phyloP scores from a whole-genome alignment of 2,113 vertebrate genomes.

The rabbit (Oryctolagus cuniculus) region DNA sequence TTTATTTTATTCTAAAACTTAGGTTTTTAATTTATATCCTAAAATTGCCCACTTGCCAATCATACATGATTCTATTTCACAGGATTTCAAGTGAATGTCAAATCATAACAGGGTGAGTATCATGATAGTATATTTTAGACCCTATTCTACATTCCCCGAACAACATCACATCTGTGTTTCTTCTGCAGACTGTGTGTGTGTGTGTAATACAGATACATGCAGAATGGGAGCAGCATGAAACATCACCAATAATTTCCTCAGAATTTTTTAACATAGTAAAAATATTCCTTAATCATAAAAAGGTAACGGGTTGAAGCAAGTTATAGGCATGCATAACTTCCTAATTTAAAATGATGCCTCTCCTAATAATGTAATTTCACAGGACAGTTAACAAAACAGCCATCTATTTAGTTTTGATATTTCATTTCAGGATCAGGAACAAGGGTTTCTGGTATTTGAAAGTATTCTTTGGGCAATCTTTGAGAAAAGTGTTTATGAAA shows the following conservation, averaged over 20 bases:
- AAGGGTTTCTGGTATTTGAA: conserved; percentile 69
- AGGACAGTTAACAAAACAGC: conserved; percentile 82
- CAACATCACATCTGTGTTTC: not conserved
- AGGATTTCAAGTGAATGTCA: not conserved
- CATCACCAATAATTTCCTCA: not conserved
- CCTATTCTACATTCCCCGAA: not conserved
- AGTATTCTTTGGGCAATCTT: conserved; percentile 56
- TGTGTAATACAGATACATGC: not conserved
- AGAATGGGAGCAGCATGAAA: conserved; percentile 35
- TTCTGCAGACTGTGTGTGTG: not conserved
- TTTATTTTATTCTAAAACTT: conserved; percentile 11
- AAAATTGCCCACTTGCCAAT: not conserved
- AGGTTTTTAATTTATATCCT: not conserved
- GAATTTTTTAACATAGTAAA: conserved; percentile 57
- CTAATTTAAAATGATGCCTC: conserved; percentile 78
- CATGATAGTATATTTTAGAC: not conserved
- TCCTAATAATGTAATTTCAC: conserved; percentile 84
- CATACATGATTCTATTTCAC: not conserved
- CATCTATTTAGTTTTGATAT: conserved; percentile 76
- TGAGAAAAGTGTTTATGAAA: conserved; percentile 73
- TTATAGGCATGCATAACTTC: conserved; percentile 73
- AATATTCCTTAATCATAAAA: conserved; percentile 75
- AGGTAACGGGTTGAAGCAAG: conserved; percentile 67
- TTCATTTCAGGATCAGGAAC: conserved; percentile 68
- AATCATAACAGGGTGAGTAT: not conserved